Conservation (phyloP, 53 echinoderm and acorn worm species). For the Echinometra lucunter region DNA sequence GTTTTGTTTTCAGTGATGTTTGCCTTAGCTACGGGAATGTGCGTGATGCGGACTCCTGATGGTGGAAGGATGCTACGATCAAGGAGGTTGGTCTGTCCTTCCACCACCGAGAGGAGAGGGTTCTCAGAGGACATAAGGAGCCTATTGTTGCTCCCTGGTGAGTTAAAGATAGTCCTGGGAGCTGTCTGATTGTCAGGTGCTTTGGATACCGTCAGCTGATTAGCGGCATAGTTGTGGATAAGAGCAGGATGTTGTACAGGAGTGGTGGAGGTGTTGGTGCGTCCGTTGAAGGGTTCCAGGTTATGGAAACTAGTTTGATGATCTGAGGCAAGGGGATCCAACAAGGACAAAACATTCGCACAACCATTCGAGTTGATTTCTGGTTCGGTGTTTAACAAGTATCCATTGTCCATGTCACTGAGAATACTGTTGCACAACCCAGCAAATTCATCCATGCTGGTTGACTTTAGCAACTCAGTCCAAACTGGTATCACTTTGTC, state of each 20-base stretch:
- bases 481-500: constrained; percentile 65
- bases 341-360: not conserved
- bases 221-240: constrained; percentile 60
- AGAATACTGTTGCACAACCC: constrained; percentile 54
- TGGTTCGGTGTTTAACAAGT: constrained; percentile 37
- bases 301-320: constrained; percentile 23
- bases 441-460: constrained; percentile 64
- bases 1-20: constrained; percentile 50
- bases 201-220: constrained; percentile 51
- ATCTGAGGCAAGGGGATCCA: constrained; percentile 33
- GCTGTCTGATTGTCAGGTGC: not conserved
- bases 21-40: constrained; percentile 78
- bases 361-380: constrained; percentile 45
- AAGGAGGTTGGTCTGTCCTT: constrained; percentile 30
- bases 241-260: constrained; percentile 29
- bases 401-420: constrained; percentile 69
- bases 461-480: constrained; percentile 66
- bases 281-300: constrained; percentile 32
- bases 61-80: constrained; percentile 79
- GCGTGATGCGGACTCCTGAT: constrained; percentile 92
- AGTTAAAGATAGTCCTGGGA: constrained; percentile 31
- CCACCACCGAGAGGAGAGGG: constrained; percentile 22
- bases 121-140: not conserved
- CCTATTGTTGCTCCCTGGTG: constrained; percentile 16
- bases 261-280: not conserved